These are phyloP conservation scores for Operophtera brumata DNA, from an alignment of 2,888 invertebrate genomes.

Conservation along the genomic window DNA sequence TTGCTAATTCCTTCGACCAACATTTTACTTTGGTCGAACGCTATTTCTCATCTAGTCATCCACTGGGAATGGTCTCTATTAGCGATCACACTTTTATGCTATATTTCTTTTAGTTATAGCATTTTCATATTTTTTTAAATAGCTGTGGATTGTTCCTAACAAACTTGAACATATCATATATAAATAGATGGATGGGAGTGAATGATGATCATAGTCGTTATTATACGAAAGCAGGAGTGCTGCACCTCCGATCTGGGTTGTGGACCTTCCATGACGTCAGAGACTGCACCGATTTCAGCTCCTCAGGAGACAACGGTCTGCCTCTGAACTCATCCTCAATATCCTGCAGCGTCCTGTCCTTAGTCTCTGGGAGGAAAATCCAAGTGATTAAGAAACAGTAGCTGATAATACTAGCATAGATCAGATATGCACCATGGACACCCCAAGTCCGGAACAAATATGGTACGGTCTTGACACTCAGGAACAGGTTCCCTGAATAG, in stretches of 20 bases:
- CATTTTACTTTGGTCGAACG: no score
- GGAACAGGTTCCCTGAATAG: slow-evolving; percentile 54
- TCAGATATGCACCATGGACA: slow-evolving; percentile 52
- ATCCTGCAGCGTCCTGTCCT: slow-evolving; percentile 65
- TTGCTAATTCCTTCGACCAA: no score
- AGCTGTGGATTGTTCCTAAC: no score
- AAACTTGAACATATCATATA: no score
- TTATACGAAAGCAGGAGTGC: slow-evolving; percentile 43
- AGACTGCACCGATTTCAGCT: slow-evolving; percentile 51
- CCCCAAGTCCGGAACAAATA: slow-evolving; percentile 48
- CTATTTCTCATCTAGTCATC: no score
- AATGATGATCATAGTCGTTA: not conserved
- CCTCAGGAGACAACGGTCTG: slow-evolving; percentile 42
- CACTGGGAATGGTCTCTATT: no score
- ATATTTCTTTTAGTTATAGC: no score
- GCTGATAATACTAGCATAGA: slow-evolving; percentile 50
- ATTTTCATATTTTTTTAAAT: no score
- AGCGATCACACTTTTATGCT: no score
- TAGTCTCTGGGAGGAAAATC: slow-evolving; percentile 61
- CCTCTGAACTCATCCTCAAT: slow-evolving; percentile 69
- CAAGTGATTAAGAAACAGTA: slow-evolving; percentile 54
- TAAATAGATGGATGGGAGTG: no score
- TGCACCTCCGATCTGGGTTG: slow-evolving; percentile 45
- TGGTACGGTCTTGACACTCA: slow-evolving; percentile 60
- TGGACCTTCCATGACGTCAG: slow-evolving; percentile 46